Evolutionary conservation across 2,797 vertebrate genomes (phyloP), one percentile per base, ranked within the genome.

Genomic region (Eulemur albifrons): DNA sequence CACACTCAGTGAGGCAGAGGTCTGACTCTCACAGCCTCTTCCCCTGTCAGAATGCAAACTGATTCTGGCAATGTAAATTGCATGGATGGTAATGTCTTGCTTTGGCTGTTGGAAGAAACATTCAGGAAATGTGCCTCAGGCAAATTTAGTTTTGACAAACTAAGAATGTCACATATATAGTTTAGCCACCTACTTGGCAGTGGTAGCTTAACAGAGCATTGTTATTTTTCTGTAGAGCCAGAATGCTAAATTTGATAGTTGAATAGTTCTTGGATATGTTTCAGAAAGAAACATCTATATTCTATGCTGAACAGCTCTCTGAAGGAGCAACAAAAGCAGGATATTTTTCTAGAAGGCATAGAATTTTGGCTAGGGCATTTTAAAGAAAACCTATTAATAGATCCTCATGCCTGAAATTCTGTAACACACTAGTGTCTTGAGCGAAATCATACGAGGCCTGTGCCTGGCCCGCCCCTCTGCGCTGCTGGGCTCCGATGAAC

Each of bases 81-180:
- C 0, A 7, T 57, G 52, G 70, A 70, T 50, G 54, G 45, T 32
- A 57, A 86, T 38, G 59, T 63, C 79, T 75, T 20, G 82, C 91
- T 83, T 88, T 94, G 91, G 38, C 77, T 76, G 27, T 57, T 59
- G n/a, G 89, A 65, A 88, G 61, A 48, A 75, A 40, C 73, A 35
- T 90, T 73, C 2, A 38, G 88, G 52, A 94, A 67, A 45, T 72
- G n/a, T 13, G 40, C 83, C 70, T 90, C 30, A 0, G 72, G 30
- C 80, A 69, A 81, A 52, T 82, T 90, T 50, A 35, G 79, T 84
- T 93, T 89, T 90, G 89, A 69, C 91, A 95, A 93, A 63, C 40
- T n/a, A 91, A 94, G 84, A 85, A 17, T 81, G 76, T 69, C 80
- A 43, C n/a, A 12, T 38, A 30, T 6, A 84, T 7, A 35, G 18